Evolutionary conservation across 1,140 invertebrate genomes (phyloP), one percentile per base, ranked within the genome.

Genomic region (Drosophila truncata): DNA sequence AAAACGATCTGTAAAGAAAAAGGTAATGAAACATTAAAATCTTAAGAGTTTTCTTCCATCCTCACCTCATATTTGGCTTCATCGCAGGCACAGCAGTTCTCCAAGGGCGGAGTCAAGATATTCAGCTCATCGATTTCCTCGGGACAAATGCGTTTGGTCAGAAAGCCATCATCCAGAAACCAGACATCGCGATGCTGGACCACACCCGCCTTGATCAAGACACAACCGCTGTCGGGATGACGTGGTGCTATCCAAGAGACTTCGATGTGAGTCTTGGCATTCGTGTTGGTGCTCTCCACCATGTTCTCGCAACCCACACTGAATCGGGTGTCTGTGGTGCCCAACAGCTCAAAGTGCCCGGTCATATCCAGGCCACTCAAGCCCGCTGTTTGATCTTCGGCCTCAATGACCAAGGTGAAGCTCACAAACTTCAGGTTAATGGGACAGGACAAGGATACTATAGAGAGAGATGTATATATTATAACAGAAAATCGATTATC

Each of bases 1-100:
- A 99, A 99, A 16, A 96, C 97, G 18, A 98, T 95, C 96, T 97
- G 10, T 4, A 41, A 37, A 16, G n/a, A n/a, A 3, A 55, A 27
- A n/a, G 3, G 2, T 3, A 20, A 23, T n/a, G n/a, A n/a, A n/a
- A n/a, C n/a, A n/a, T n/a, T n/a, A n/a, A n/a, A n/a, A n/a, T n/a
- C n/a, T n/a, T n/a, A n/a, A n/a, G n/a, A n/a, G n/a, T n/a, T n/a
- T n/a, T n/a, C n/a, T n/a, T n/a, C n/a, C n/a, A n/a, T n/a, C n/a
- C n/a, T 61, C 62, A 97, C 96, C 94, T 98, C 97, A 93, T 98
- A 98, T 94, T 98, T 98, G 10, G 98, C 97, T 87, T 98, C 98
- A 82, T 98, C 97, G 83, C 98, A 99, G 23, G 98, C 97, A 92
- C 97, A 98, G 88, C 98, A 99, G 7, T 95, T 94, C 9, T 95